Evolutionary conservation across 2,888 invertebrate genomes (phyloP).

Genomic region (Stenoptilia bipunctidactyla): DNA sequence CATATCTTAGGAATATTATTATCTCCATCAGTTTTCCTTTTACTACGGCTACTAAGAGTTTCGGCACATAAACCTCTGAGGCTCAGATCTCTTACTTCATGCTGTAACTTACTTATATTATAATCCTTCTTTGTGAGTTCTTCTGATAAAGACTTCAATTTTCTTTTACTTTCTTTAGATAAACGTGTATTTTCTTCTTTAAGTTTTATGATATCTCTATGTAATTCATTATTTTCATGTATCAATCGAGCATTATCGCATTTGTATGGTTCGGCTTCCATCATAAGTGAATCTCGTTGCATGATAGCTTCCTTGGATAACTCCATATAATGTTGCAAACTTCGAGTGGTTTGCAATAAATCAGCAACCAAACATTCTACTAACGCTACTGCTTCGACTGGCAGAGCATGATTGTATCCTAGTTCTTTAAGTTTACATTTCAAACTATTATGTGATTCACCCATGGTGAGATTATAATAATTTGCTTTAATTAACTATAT

Average conservation of each 20-base stretch:
- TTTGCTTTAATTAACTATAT: too few relatives aligned
- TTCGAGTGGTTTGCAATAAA: constrained; percentile 88
- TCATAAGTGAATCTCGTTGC: constrained; percentile 78
- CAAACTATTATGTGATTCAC: constrained; percentile 53
- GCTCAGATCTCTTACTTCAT: constrained; percentile 52
- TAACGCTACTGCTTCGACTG: constrained; percentile 81
- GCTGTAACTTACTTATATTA: constrained; percentile 47
- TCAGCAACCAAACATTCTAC: constrained; percentile 86
- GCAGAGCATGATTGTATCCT: constrained; percentile 84
- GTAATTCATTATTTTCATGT: constrained; percentile 81
- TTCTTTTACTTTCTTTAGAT: constrained; percentile 71
- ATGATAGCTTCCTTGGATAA: constrained; percentile 77
- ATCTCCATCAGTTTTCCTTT: constrained; percentile 42
- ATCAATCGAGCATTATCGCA: constrained; percentile 83
- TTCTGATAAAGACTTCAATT: constrained; percentile 72
- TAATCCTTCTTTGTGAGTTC: constrained; percentile 71
- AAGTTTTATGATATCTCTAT: constrained; percentile 74
- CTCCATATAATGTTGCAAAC: constrained; percentile 85
- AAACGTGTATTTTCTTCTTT: constrained; percentile 75
- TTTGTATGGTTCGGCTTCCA: constrained; percentile 83
- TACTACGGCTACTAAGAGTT: constrained; percentile 53
- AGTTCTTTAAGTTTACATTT: constrained; percentile 83
- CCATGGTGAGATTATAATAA: too few relatives aligned
- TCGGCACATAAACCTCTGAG: constrained; percentile 57
- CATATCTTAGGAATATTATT: constrained; percentile 33